Evolutionary conservation across 1,140 invertebrate species (phyloP), one percentile per base, ranked within the genome.

Genomic region (Drosophila persimilis): DNA sequence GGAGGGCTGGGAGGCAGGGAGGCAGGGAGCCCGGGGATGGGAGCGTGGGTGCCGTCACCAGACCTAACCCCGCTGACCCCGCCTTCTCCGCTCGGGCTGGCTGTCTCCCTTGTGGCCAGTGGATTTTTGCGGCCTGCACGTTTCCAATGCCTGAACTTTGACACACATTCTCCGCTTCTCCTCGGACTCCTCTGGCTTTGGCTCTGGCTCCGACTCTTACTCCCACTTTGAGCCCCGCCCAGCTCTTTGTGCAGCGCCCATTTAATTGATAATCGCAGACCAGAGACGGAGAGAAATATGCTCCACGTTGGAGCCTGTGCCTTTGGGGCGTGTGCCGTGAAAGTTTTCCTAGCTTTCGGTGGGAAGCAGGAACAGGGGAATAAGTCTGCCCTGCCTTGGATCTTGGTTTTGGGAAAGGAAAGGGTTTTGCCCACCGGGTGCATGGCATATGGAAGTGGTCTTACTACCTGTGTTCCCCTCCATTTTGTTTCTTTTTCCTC

Each of bases 121-220:
- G 64, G 57, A 62, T 76, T 61, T 75, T 77, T 85, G 75, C 51
- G 72, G 73, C 70, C 76, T 75, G 80, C 81, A 86, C 81, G 81
- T 86, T 86, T 86, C 64, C 77, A 77, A 75, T 78, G 78, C 70
- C 76, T 86, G 81, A 86, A 88, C 81, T 86, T 78, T 86, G 81
- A 88, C 81, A 86, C 81, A 86, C 69, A 86, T 86, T 86, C 85
- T 67, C 61, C 77, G 76, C 73, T 54, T 45, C 26, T 43, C 64
- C 57, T 9, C 8, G 8, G 8, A 31, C 8, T 31, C 29, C 8
- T 31, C 29, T 2, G 8, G 2, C 26, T 29, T 6, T 4, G 0
- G 7, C 29, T 31, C 29, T 5, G 24, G 4, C 24, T 26, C 24
- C 5, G 24, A 5, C 29, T 31, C 7, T 0, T 7, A 31, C 29